These are phyloP conservation scores for Scolanthus callimorphus DNA, from an alignment of 92 coral and sea anemone genomes.

Conservation along the genomic window DNA sequence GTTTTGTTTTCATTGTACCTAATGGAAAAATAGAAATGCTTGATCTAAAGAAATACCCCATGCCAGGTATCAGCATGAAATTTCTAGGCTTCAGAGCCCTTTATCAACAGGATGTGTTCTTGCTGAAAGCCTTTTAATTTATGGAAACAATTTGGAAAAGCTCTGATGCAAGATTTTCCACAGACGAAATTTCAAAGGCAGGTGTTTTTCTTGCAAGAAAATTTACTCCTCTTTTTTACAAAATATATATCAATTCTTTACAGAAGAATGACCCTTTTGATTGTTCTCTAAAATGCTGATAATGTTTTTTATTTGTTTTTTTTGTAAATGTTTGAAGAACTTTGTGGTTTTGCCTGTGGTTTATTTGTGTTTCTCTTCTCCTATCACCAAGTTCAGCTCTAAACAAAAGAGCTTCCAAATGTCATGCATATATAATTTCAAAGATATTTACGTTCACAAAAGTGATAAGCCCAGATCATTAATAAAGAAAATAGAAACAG, in stretches of 20 bases:
- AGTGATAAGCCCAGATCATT: neutral
- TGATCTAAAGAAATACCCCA: neutral
- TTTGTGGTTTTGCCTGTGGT: neutral
- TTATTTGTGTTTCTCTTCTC: neutral
- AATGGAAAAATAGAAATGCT: neutral
- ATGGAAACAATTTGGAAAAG: neutral
- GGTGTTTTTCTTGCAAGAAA: constrained; percentile 5
- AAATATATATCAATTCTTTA: neutral
- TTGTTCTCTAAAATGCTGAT: too few relatives aligned
- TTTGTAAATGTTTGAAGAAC: too few relatives aligned
- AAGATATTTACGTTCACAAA: neutral
- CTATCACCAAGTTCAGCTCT: neutral
- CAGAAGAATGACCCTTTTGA: too few relatives aligned
- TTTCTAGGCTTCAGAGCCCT: neutral
- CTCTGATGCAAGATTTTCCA: neutral
- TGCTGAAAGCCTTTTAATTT: neutral
- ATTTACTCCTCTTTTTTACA: neutral
- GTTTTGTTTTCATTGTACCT: neutral
- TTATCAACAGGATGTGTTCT: neutral
- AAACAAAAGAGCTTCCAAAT: neutral
- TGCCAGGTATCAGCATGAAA: neutral
- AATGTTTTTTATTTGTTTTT: too few relatives aligned
- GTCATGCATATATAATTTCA: neutral
- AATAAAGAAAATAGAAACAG: too few relatives aligned
- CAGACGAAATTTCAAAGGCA: neutral